phyloP scores from a whole-genome alignment of 2,888 invertebrate species.

The Chrysotoxum bicinctum region DNA sequence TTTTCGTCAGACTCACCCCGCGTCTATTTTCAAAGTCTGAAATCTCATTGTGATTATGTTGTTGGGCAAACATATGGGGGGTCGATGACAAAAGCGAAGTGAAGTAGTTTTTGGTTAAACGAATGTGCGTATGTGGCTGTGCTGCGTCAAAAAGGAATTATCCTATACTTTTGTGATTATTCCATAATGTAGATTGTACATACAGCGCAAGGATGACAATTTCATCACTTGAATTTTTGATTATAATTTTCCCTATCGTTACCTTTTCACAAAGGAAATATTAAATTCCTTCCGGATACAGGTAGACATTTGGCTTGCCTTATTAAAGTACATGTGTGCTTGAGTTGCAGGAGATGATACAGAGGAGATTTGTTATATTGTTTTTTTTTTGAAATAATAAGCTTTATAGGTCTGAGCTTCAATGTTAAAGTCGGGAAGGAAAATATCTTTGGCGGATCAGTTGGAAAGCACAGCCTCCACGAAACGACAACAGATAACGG shows the following conservation, averaged over 20 bases:
- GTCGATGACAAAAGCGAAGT: conserved; percentile 25
- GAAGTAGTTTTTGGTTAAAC: conserved; percentile 34
- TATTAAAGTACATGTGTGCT: not conserved
- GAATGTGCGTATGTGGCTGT: conserved; percentile 8
- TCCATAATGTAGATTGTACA: not conserved
- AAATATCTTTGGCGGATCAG: too few species aligned
- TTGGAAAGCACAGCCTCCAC: too few species aligned
- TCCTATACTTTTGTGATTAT: conserved; percentile 40
- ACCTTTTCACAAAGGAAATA: conserved; percentile 16
- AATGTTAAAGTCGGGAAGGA: too few species aligned
- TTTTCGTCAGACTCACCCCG: conserved; percentile 14
- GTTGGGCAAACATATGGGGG: not conserved
- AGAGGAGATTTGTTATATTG: too few species aligned
- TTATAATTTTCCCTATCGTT: conserved; percentile 32
- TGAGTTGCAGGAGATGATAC: too few species aligned
- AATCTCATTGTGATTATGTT: conserved; percentile 62
- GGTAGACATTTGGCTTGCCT: not conserved
- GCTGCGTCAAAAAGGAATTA: conserved; percentile 50
- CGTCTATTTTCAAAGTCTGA: conserved; percentile 37
- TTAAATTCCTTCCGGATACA: conserved; percentile 15
- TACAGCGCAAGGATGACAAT: conserved; percentile 37
- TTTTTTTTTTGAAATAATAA: too few species aligned
- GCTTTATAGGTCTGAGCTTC: too few species aligned
- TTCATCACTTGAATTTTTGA: conserved; percentile 68
- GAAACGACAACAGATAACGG: too few species aligned